Evolutionary conservation across 2,888 invertebrate species (phyloP).

Genomic region (Amblyjoppa proteus): DNA sequence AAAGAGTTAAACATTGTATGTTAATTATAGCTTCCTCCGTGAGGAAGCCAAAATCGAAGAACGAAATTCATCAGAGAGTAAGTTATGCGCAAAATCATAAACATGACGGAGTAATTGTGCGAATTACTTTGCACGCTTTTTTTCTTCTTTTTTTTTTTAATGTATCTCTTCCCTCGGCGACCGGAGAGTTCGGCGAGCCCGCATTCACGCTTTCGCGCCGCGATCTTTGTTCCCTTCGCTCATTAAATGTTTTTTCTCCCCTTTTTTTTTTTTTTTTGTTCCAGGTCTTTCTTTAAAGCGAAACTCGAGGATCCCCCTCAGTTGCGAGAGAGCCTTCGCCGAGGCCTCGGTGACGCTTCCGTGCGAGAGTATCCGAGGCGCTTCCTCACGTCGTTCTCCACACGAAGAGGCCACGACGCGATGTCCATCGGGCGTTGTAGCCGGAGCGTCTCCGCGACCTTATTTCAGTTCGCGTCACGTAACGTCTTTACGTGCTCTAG

Average conservation of each 20-base stretch:
- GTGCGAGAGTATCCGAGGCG: background rate
- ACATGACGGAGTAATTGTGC: no score
- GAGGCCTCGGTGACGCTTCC: background rate
- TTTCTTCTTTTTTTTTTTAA: background rate
- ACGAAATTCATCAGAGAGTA: no score
- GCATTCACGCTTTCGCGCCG: background rate
- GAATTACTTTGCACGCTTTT: no score
- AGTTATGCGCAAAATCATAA: no score
- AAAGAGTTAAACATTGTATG: no score
- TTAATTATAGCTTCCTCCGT: no score
- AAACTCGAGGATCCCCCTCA: conserved; percentile 25
- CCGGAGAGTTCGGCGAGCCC: background rate
- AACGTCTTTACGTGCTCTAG: conserved; percentile 6
- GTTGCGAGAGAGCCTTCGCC: background rate
- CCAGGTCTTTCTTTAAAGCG: conserved; percentile 6
- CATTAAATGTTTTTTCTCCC: background rate
- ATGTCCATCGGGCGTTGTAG: background rate
- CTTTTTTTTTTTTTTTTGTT: background rate
- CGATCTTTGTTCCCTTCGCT: conserved; percentile 17
- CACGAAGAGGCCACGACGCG: background rate
- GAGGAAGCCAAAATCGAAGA: no score
- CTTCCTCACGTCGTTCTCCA: background rate
- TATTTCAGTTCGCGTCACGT: conserved; percentile 7
- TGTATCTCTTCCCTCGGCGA: background rate
- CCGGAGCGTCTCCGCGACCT: background rate